Evolutionary conservation across 92 coral and sea anemone species (phyloP).

Genomic region (Epizoanthus rinbou): DNA sequence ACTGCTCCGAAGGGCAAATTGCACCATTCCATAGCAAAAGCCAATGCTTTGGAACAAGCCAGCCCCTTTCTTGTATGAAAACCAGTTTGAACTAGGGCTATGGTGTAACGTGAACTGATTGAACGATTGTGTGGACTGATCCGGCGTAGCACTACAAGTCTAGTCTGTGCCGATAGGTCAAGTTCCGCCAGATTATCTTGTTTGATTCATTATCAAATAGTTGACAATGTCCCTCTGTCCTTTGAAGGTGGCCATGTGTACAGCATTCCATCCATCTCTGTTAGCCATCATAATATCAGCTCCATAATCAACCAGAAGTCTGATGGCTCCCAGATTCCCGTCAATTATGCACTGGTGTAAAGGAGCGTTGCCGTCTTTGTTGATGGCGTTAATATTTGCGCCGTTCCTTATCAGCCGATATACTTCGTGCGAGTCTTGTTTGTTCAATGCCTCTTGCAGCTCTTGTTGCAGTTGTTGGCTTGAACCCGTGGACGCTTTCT

Average conservation of each 20-base stretch:
- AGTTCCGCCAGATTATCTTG: background rate
- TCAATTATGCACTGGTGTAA: conserved; percentile 78
- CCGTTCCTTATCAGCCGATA: conserved; percentile 60
- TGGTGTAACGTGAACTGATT: no score
- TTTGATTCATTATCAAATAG: conserved; percentile 63
- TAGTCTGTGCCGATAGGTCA: no score
- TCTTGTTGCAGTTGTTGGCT: conserved; percentile 44
- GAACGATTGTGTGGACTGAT: no score
- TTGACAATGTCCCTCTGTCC: conserved; percentile 74
- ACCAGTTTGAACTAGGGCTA: no score
- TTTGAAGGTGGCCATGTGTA: conserved; percentile 69
- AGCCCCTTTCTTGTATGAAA: no score
- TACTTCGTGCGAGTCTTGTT: conserved; percentile 61
- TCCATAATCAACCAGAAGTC: conserved; percentile 74
- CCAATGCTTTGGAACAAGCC: no score
- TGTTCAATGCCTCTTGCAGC: conserved; percentile 66
- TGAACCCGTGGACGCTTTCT: background rate
- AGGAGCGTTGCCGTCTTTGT: conserved; percentile 72
- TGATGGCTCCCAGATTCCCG: conserved; percentile 71
- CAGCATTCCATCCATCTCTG: conserved; percentile 84
- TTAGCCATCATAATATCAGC: conserved; percentile 70
- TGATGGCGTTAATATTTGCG: conserved; percentile 58
- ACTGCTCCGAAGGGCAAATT: no score
- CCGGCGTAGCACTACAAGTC: no score
- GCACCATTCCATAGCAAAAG: no score